Percentiles rank a stretch among this genome's conserved stretches.
These are phyloP conservation scores for Caretta caretta DNA, from an alignment of 2,113 vertebrate species.

Conservation along the genomic window DNA sequence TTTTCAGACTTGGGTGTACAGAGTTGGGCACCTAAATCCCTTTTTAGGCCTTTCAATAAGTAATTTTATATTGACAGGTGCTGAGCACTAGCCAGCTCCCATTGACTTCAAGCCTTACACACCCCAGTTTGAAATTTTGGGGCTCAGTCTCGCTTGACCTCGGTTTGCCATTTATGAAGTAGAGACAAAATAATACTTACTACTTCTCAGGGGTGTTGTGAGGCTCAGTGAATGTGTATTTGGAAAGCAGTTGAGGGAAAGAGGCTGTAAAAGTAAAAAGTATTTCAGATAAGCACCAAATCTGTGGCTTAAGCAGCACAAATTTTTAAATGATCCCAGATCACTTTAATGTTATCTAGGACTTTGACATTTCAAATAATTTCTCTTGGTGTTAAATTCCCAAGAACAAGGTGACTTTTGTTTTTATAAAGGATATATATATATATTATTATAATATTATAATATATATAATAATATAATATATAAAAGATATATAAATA, in stretches of 20 bases:
- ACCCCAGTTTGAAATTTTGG: neutral
- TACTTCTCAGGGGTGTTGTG: neutral
- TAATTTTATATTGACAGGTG: neutral
- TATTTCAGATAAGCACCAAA: neutral
- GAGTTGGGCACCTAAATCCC: neutral
- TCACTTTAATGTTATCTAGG: neutral
- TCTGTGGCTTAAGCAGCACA: neutral
- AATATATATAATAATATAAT: no score
- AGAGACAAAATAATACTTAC: neutral
- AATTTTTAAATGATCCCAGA: neutral
- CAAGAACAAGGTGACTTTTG: neutral
- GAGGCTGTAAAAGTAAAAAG: neutral
- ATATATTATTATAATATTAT: no score
- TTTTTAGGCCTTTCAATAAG: neutral
- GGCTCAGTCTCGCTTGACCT: neutral
- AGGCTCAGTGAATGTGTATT: neutral
- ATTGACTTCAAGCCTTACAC: neutral
- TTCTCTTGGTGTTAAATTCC: neutral
- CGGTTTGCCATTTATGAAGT: neutral
- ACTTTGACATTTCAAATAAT: fast-evolving
- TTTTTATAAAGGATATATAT: neutral
- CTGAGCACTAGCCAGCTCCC: neutral
- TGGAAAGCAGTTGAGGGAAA: neutral
- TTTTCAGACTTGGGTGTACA: neutral
- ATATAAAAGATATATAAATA: no score